phyloP scores from a whole-genome alignment of 2,888 invertebrate genomes.

The Lepeophtheirus nordmannii region DNA sequence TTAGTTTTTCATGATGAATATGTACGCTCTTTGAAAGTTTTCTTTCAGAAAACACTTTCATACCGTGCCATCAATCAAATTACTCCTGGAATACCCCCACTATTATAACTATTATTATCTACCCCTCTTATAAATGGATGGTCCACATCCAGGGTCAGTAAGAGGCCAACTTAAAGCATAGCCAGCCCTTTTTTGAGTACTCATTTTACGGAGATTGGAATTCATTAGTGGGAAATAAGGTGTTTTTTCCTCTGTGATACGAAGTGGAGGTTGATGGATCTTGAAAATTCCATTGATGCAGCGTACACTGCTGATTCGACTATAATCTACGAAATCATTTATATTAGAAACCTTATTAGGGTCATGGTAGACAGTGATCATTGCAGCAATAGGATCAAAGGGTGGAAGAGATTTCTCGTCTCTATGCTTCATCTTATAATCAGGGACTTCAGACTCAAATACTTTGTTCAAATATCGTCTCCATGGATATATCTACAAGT shows the following conservation, averaged over 20 bases:
- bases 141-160: background rate
- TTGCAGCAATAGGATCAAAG: background rate
- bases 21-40: too few species aligned
- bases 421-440: background rate
- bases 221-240: conserved; percentile 1
- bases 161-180: background rate
- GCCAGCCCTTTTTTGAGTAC: background rate
- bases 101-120: background rate
- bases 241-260: background rate
- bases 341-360: background rate
- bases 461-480: background rate
- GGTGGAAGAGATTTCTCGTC: background rate
- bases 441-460: background rate
- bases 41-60: too few species aligned
- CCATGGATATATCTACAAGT: background rate
- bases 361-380: background rate
- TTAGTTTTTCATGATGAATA: too few species aligned
- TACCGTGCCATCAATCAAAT: too few species aligned
- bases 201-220: background rate
- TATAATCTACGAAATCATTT: background rate
- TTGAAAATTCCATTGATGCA: background rate
- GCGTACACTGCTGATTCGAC: background rate
- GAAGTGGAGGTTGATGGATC: background rate
- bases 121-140: conserved; percentile 12
- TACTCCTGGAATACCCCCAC: too few species aligned